Evolutionary conservation across 35 echinoderm and acorn worm genomes (phyloP).

Genomic region (Eucidaris tribuloides): DNA sequence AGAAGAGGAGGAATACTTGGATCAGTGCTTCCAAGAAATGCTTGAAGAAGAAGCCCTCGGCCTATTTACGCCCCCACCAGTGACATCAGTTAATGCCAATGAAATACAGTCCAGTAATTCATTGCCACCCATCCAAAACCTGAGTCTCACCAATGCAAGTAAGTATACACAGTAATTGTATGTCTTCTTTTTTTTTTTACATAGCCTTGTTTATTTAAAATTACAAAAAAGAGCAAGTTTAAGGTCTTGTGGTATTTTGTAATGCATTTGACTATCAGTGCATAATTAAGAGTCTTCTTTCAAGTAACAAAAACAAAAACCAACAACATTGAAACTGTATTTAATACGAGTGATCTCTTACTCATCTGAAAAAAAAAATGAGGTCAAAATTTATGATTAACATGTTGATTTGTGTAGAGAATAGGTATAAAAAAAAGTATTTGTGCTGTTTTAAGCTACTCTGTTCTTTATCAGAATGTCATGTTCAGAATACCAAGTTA

Average conservation of each 20-base stretch:
- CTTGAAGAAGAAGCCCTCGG: constrained; percentile 14
- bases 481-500: not conserved
- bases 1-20: not conserved
- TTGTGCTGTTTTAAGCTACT: not conserved
- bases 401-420: not conserved
- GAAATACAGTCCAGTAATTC: not conserved
- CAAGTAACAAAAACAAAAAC: not conserved
- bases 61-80: not conserved
- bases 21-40: constrained; percentile 18
- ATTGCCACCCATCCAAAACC: not conserved
- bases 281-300: not conserved
- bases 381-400: not conserved
- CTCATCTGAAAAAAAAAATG: too few species aligned
- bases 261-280: not conserved
- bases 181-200: too few species aligned
- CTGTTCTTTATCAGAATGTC: not conserved
- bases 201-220: not conserved
- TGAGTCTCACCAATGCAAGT: not conserved
- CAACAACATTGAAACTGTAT: not conserved
- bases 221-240: not conserved
- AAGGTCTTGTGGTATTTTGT: not conserved
- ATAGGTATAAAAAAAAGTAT: not conserved
- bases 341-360: too few species aligned
- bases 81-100: not conserved
- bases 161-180: too few species aligned